These are phyloP conservation scores for Lepilemur ruficaudatus DNA, from an alignment of 2,797 vertebrate genomes.

Conservation along the genomic window DNA sequence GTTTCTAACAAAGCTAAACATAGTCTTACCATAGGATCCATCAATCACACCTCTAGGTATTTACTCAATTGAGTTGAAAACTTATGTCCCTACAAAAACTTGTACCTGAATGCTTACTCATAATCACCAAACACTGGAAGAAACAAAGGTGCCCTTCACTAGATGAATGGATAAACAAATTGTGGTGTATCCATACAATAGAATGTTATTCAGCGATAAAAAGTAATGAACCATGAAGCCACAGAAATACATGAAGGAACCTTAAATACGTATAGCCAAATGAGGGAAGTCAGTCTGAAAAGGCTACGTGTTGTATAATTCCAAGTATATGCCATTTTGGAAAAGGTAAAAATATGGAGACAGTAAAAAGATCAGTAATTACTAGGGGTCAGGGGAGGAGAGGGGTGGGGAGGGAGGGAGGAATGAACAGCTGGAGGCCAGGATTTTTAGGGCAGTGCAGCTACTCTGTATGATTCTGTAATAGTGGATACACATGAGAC, in stretches of 20 bases:
- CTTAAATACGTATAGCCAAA: not conserved
- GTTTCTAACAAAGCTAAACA: not conserved
- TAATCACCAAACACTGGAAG: not conserved
- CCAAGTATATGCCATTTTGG: not conserved
- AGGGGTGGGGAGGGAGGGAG: not conserved
- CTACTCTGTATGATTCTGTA: not conserved
- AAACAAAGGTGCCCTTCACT: not conserved
- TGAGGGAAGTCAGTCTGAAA: not conserved
- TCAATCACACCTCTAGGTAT: not conserved
- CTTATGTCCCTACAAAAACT: not conserved
- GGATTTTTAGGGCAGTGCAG: not conserved
- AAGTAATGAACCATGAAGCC: not conserved
- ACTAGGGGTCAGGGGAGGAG: not conserved
- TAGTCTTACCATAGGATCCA: not conserved
- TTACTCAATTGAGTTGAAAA: not conserved
- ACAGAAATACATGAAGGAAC: not conserved
- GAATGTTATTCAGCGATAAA: not conserved
- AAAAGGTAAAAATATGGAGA: not conserved
- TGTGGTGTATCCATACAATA: not conserved
- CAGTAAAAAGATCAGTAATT: not conserved
- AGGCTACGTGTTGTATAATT: not conserved
- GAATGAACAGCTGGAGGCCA: not conserved
- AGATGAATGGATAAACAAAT: not conserved
- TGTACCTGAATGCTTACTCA: not conserved
- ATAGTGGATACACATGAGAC: not conserved